Base-by-base conservation (phyloP, 2,113 vertebrate genomes). In the Pipa parva region DNA sequence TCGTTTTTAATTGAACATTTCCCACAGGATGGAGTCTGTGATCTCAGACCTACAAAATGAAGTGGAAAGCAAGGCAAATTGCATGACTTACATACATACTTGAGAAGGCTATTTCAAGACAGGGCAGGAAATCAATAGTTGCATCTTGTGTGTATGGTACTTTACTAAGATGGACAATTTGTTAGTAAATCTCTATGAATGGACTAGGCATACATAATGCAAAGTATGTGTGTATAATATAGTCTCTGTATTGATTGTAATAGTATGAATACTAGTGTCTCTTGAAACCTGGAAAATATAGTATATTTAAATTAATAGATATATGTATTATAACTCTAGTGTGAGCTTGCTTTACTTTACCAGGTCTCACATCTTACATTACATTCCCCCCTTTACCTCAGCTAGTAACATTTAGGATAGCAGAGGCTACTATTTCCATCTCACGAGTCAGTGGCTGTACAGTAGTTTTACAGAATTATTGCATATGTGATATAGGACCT, bases 61-160 rank as follows among this genome's bases (percentile, higher is more conserved):
- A 84, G 77, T 75, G 62, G 74, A 77, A 87, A 81, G 54, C 65
- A 79, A 84, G 79, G 75, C 72, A 81, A 84, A 85, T 83, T 79
- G 79, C 77, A 66, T 75, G 72, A 78, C 42, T 75, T 72, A 71
- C 63, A 79, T 68, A 68, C 26, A 73, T 80, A n/a, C n/a, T 42
- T 77, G 81, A 88, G 77, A 78, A 74, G 86, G 79, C 76, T 76
- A 73, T 87, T 85, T 83, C 70, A 73, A 71, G 77, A 72, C 66
- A 68, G 78, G 81, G 84, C 80, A 80, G 80, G 78, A 87, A 90
- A 87, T 90, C 87, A 84, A 81, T 90, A 81, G 69, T 79, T 87
- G 83, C 83, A 80, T 80, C 83, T 72, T 58, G 57, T 72, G 63
- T 37, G 21, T 39, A 27, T 72, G 67, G 65, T 67, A 75, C 63